Conservation (phyloP, 2,113 vertebrate genomes). For the Empidonax alnorum region DNA sequence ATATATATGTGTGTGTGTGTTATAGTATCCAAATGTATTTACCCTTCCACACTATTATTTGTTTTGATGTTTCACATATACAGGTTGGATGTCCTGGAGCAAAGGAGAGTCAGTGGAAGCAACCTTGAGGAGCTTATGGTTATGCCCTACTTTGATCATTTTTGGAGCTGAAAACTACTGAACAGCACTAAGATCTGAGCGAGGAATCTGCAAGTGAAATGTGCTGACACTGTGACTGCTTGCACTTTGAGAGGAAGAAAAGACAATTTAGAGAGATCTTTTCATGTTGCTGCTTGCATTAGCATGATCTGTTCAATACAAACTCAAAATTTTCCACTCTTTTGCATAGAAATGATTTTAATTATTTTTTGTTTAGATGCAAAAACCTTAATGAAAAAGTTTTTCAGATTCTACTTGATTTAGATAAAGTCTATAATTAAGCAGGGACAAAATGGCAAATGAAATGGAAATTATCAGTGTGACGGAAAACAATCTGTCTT, state of each 20-base stretch:
- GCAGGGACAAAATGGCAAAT: background rate
- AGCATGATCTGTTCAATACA: background rate
- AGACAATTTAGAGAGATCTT: background rate
- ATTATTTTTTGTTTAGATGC: slow-evolving; percentile 4
- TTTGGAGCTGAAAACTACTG: background rate
- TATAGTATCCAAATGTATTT: background rate
- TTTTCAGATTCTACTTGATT: background rate
- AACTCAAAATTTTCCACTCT: background rate
- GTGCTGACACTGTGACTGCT: background rate
- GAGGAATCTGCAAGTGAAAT: slow-evolving; percentile 3
- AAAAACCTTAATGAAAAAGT: background rate
- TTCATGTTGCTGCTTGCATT: background rate
- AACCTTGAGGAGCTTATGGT: background rate
- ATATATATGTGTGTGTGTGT: background rate
- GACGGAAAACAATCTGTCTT: background rate
- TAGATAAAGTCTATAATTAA: background rate
- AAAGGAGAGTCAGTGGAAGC: background rate
- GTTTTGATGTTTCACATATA: background rate
- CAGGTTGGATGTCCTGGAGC: background rate
- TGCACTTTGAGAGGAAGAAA: background rate
- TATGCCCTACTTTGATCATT: background rate
- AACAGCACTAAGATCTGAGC: background rate
- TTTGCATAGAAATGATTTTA: background rate
- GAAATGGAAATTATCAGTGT: slow-evolving; percentile 16
- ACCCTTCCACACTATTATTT: background rate